These are phyloP conservation scores for Drosophila kanekoi DNA, from an alignment of 2,888 invertebrate genomes.

Conservation along the genomic window DNA sequence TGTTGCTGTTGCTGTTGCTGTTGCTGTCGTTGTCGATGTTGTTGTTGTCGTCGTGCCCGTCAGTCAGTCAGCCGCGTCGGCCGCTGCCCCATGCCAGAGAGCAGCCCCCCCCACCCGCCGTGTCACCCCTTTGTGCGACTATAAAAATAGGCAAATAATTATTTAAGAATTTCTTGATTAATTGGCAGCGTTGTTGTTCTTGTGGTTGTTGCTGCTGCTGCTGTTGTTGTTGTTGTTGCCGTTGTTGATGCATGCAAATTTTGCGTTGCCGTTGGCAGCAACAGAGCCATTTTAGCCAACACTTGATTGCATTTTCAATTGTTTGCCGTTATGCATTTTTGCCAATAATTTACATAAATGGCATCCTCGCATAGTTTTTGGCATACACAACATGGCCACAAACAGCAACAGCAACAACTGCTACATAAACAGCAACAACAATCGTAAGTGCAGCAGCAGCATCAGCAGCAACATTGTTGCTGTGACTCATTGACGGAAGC, in stretches of 20 bases:
- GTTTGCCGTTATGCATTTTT: slow-evolving; percentile 81
- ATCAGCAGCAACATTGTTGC: slow-evolving; percentile 23
- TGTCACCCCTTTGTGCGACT: slow-evolving; percentile 45
- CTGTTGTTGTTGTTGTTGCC: slow-evolving; percentile 13
- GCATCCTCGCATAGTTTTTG: slow-evolving; percentile 38
- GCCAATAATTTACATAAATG: slow-evolving; percentile 80
- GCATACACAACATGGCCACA: slow-evolving; percentile 39
- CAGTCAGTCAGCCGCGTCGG: slow-evolving; percentile 76
- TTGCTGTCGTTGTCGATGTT: slow-evolving; percentile 17
- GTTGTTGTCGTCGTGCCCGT: slow-evolving; percentile 70
- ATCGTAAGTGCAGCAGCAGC: slow-evolving; percentile 1
- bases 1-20: slow-evolving; percentile 11
- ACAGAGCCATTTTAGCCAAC: slow-evolving; percentile 74
- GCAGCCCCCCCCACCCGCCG: slow-evolving; percentile 1
- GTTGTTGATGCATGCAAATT: slow-evolving; percentile 58
- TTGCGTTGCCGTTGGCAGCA: slow-evolving; percentile 48
- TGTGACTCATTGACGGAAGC: slow-evolving; percentile 29
- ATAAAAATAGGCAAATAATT: slow-evolving; percentile 84
- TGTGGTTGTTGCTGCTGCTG: slow-evolving; percentile 37
- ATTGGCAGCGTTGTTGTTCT: slow-evolving; percentile 77
- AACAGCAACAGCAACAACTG: not conserved
- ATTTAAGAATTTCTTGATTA: slow-evolving; percentile 84
- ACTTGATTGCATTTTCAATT: slow-evolving; percentile 82
- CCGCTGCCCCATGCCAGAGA: slow-evolving; percentile 59
- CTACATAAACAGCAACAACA: not conserved